Evolutionary conservation across 37 sponge, comb jelly and placozoan genomes (phyloP).

Genomic region (Agelas oroides): DNA sequence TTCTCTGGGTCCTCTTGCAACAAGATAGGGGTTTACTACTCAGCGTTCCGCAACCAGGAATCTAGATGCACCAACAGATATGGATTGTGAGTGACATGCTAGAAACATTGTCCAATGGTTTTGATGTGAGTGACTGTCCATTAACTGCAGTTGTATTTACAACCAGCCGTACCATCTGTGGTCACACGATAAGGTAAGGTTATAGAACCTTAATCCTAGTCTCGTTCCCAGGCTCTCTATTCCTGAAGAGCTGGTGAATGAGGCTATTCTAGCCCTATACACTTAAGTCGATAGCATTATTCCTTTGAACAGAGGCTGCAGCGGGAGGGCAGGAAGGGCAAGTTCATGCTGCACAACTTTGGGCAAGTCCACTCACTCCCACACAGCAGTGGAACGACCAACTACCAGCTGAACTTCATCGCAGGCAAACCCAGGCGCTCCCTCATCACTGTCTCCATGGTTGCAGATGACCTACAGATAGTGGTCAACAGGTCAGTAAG

Average conservation of each 20-base stretch:
- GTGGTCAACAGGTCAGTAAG: slow-evolving; percentile 46
- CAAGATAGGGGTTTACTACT: slow-evolving; percentile 74
- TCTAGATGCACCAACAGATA: slow-evolving; percentile 26
- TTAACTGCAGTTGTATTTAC: slow-evolving; percentile 58
- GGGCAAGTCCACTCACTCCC: slow-evolving; percentile 58
- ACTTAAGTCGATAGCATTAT: no score
- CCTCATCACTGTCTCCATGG: slow-evolving; percentile 64
- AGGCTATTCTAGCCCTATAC: no score
- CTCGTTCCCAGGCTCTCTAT: no score
- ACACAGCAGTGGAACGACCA: slow-evolving; percentile 18
- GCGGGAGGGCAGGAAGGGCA: slow-evolving; percentile 34
- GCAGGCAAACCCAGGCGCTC: slow-evolving; percentile 41
- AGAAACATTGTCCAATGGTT: not conserved
- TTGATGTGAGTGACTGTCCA: not conserved
- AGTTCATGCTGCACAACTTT: slow-evolving; percentile 71
- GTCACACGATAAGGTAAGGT: slow-evolving; percentile 65
- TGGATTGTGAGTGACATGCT: slow-evolving; percentile 63
- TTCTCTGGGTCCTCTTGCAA: slow-evolving; percentile 68
- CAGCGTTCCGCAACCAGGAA: slow-evolving; percentile 71
- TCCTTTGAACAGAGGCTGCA: slow-evolving; percentile 18
- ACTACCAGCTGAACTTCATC: slow-evolving; percentile 64
- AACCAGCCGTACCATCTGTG: slow-evolving; percentile 75
- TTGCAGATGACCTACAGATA: slow-evolving; percentile 68
- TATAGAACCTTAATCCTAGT: no score
- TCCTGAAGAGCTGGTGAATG: no score